These are phyloP conservation scores for Chironomus tentans DNA, from an alignment of 2,888 invertebrate species.

Conservation along the genomic window DNA sequence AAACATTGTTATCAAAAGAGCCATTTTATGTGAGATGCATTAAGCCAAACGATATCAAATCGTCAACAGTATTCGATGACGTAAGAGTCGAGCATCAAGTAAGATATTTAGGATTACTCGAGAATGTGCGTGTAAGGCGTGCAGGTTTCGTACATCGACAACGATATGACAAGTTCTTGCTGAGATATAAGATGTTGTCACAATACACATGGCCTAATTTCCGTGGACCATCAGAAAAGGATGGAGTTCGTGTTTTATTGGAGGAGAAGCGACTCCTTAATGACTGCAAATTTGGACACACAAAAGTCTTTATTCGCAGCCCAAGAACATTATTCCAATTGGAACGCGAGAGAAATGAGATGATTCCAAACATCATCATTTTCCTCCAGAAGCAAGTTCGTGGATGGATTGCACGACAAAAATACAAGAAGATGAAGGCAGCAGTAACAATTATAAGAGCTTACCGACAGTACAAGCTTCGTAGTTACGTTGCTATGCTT, in stretches of 20 bases:
- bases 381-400: slow-evolving; percentile 94
- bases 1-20: slow-evolving; percentile 82
- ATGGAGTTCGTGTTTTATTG: slow-evolving; percentile 78
- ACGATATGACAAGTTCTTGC: slow-evolving; percentile 84
- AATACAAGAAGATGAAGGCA: slow-evolving; percentile 79
- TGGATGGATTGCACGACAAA: slow-evolving; percentile 65
- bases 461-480: slow-evolving; percentile 66
- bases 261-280: slow-evolving; percentile 64
- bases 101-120: slow-evolving; percentile 79
- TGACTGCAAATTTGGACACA: slow-evolving; percentile 91
- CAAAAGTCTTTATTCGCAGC: slow-evolving; percentile 58
- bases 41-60: slow-evolving; percentile 93
- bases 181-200: slow-evolving; percentile 94
- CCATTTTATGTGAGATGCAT: slow-evolving; percentile 96
- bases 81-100: slow-evolving; percentile 51
- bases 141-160: slow-evolving; percentile 97
- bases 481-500: slow-evolving; percentile 59
- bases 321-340: slow-evolving; percentile 84
- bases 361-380: slow-evolving; percentile 84
- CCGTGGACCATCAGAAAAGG: slow-evolving; percentile 62
- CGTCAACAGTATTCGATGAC: slow-evolving; percentile 74
- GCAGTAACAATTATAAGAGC: slow-evolving; percentile 69
- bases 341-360: slow-evolving; percentile 75
- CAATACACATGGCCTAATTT: slow-evolving; percentile 97
- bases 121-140: slow-evolving; percentile 90